A percentile compares a stretch with the other conserved stretches of the same genome.
These are phyloP conservation scores for Dysdera silvatica DNA, from an alignment of 1,140 invertebrate genomes.

Conservation along the genomic window DNA sequence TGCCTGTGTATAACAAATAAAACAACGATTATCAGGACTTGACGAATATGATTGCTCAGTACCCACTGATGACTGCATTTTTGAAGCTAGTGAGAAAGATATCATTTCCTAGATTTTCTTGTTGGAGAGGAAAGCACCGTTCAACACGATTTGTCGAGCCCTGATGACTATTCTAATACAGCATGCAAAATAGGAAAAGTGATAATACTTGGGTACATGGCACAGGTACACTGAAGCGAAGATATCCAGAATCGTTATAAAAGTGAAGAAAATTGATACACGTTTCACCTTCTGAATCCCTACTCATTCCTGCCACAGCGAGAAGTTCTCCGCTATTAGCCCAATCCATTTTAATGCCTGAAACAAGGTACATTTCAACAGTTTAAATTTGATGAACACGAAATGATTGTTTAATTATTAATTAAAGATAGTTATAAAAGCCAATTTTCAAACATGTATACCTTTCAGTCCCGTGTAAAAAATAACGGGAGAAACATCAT, in stretches of 20 bases:
- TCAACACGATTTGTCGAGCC: no score
- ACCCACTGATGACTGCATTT: no score
- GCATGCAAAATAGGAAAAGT: no score
- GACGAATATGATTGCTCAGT: no score
- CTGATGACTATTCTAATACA: no score
- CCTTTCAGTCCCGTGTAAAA: slow-evolving; percentile 73
- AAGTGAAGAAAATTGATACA: slow-evolving; percentile 43
- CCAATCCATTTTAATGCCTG: slow-evolving; percentile 73
- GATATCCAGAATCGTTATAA: slow-evolving; percentile 41
- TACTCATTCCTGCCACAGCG: slow-evolving; percentile 69
- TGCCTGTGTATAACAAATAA: no score
- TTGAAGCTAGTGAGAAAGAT: no score
- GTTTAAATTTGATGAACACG: no score
- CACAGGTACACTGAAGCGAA: slow-evolving; percentile 37
- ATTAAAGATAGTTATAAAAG: not conserved
- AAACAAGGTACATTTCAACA: slow-evolving; percentile 3
- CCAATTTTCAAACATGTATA: slow-evolving; percentile 23
- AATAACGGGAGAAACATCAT: slow-evolving; percentile 79
- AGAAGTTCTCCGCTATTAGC: slow-evolving; percentile 85
- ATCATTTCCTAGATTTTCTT: no score
- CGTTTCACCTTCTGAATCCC: slow-evolving; percentile 44
- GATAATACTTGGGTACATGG: slow-evolving; percentile 30
- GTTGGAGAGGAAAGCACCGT: no score
- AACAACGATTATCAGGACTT: no score
- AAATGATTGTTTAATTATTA: no score